A percentile compares a stretch with the other conserved stretches of the same genome.
phyloP scores from a whole-genome alignment of 2,888 invertebrate species.

The Pterobdella sp. region DNA sequence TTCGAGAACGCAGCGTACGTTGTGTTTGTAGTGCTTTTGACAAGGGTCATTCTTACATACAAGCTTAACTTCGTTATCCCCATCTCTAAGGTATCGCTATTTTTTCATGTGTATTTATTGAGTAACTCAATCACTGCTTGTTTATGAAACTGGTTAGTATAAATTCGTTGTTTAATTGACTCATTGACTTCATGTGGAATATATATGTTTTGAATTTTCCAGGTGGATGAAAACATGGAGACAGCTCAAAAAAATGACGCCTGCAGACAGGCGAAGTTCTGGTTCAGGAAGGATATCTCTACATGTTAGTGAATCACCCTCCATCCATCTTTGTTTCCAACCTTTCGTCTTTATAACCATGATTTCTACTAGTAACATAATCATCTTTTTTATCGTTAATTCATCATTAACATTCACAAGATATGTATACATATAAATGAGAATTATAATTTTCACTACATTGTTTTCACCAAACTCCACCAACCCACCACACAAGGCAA shows the following conservation, averaged over 20 bases:
- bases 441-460: neutral
- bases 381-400: neutral
- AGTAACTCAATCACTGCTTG: neutral
- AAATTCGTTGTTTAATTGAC: neutral
- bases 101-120: neutral
- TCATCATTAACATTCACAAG: too few species aligned
- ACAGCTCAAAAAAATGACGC: conserved; percentile 86
- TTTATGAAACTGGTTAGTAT: neutral
- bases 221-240: conserved; percentile 80
- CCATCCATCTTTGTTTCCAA: too few species aligned
- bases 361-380: neutral
- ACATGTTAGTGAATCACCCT: conserved; percentile 33
- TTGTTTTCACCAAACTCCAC: neutral
- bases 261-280: conserved; percentile 73
- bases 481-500: conserved; percentile 21
- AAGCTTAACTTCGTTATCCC: conserved; percentile 91
- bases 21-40: conserved; percentile 91
- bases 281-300: conserved; percentile 60
- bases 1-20: conserved; percentile 99
- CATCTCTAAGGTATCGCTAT: conserved; percentile 71
- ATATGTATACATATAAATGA: too few species aligned
- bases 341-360: neutral
- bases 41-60: conserved; percentile 90
- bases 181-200: neutral
- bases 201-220: neutral